A percentile compares a stretch with the other conserved stretches of the same genome.
These are phyloP conservation scores for Hyles lineata DNA, from an alignment of 2,888 invertebrate species.

Conservation along the genomic window DNA sequence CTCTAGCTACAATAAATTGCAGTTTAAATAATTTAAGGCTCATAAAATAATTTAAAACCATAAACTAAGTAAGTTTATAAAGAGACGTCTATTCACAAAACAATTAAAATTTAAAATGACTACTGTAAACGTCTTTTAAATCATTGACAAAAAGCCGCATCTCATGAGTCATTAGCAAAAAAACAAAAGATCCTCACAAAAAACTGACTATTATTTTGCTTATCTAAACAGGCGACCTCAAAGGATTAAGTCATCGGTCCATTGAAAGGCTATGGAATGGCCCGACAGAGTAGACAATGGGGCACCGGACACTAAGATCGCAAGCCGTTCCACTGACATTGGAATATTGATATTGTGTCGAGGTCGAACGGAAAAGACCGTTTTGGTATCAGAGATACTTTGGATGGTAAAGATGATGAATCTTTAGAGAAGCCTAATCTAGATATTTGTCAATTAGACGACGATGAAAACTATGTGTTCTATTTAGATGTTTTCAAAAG, in stretches of 20 bases:
- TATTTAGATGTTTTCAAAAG: too few species aligned
- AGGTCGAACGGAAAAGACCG: background rate
- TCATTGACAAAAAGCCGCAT: too few species aligned
- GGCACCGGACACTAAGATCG: conserved; percentile 45
- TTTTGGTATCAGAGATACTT: background rate
- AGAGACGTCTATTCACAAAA: too few species aligned
- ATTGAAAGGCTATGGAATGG: conserved; percentile 4
- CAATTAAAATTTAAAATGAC: too few species aligned
- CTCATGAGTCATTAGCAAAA: too few species aligned
- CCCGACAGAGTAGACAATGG: conserved; percentile 48
- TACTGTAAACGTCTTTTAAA: too few species aligned
- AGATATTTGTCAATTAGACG: too few species aligned
- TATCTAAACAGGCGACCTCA: conserved; percentile 16
- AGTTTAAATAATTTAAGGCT: too few species aligned
- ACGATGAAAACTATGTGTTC: too few species aligned
- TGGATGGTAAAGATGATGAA: background rate
- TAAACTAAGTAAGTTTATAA: too few species aligned
- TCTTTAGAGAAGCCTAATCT: background rate
- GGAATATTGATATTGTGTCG: conserved; percentile 16
- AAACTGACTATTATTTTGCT: background rate
- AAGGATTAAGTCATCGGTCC: conserved; percentile 46
- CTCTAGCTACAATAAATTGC: too few species aligned
- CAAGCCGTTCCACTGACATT: conserved; percentile 41
- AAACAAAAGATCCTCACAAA: background rate
- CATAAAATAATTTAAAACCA: too few species aligned